These are phyloP conservation scores for Epistrophella euchroma DNA, from an alignment of 2,888 invertebrate species.

Conservation along the genomic window DNA sequence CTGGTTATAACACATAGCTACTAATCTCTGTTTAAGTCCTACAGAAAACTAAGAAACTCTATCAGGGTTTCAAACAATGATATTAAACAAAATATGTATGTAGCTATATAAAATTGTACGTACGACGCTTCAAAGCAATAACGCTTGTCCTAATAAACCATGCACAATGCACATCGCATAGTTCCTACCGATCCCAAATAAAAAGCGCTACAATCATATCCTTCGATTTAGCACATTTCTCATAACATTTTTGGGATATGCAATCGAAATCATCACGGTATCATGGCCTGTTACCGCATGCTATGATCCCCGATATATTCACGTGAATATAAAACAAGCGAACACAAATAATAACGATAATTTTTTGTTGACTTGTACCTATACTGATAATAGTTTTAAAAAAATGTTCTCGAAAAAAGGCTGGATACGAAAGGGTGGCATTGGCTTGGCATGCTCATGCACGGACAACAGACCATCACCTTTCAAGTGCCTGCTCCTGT, in stretches of 20 bases:
- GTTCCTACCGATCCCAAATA: constrained; percentile 1
- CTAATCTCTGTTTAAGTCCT: too few species aligned
- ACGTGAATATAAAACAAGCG: constrained; percentile 65
- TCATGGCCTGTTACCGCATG: constrained; percentile 71
- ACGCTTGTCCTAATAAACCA: neutral
- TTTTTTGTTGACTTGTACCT: constrained; percentile 52
- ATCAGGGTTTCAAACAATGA: too few species aligned
- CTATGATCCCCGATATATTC: constrained; percentile 62
- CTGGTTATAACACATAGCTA: too few species aligned
- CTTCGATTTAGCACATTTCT: constrained; percentile 64
- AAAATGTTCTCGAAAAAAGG: constrained; percentile 3
- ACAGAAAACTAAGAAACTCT: too few species aligned
- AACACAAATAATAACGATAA: constrained; percentile 68
- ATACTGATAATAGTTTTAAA: constrained; percentile 40
- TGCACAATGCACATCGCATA: neutral
- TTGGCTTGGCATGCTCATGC: neutral
- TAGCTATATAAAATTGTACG: too few species aligned
- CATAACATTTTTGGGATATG: neutral
- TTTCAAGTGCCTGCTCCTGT: constrained; percentile 37
- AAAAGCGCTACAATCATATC: constrained; percentile 63
- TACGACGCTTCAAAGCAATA: neutral
- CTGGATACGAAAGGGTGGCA: constrained; percentile 39
- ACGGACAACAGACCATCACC: constrained; percentile 11
- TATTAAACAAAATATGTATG: too few species aligned
- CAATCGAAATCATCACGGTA: constrained; percentile 71